A percentile compares a stretch with the other conserved stretches of the same genome.
These are phyloP conservation scores for Orussus abietinus DNA, from an alignment of 1,140 invertebrate species.

Conservation along the genomic window DNA sequence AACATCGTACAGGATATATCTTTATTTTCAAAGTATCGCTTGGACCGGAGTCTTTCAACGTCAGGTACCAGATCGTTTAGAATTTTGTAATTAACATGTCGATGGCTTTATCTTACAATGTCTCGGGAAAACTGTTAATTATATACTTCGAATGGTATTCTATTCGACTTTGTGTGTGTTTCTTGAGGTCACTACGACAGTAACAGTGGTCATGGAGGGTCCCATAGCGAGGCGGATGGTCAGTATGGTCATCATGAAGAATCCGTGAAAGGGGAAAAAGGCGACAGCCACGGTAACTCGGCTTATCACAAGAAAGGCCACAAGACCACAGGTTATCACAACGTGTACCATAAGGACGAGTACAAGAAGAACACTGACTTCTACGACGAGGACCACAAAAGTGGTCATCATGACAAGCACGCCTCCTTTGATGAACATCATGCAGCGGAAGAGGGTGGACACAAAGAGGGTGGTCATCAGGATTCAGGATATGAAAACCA, in stretches of 20 bases:
- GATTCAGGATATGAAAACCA: slow-evolving; percentile 51
- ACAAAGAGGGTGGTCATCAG: slow-evolving; percentile 51
- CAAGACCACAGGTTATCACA: slow-evolving; percentile 67
- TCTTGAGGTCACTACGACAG: slow-evolving; percentile 59
- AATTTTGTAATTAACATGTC: too few relatives aligned
- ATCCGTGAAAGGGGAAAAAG: slow-evolving; percentile 64
- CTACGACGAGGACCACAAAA: slow-evolving; percentile 66
- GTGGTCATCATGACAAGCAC: slow-evolving; percentile 60
- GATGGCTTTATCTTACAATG: too few relatives aligned
- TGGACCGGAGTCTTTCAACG: too few relatives aligned
- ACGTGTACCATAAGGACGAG: slow-evolving; percentile 70
- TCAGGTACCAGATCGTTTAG: too few relatives aligned
- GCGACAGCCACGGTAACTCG: slow-evolving; percentile 59
- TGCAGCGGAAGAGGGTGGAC: slow-evolving; percentile 45
- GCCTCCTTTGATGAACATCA: slow-evolving; percentile 50
- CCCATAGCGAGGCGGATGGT: slow-evolving; percentile 60
- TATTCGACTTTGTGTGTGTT: too few relatives aligned
- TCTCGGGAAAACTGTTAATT: too few relatives aligned
- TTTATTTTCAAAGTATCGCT: too few relatives aligned
- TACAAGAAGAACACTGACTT: slow-evolving; percentile 71
- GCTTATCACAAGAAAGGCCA: slow-evolving; percentile 64
- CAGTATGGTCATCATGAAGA: slow-evolving; percentile 66
- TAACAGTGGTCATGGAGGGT: slow-evolving; percentile 62
- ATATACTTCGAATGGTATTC: too few relatives aligned
- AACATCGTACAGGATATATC: too few relatives aligned